phyloP scores from a whole-genome alignment of 2,113 vertebrate genomes.

The Megaleporinus macrocephalus region DNA sequence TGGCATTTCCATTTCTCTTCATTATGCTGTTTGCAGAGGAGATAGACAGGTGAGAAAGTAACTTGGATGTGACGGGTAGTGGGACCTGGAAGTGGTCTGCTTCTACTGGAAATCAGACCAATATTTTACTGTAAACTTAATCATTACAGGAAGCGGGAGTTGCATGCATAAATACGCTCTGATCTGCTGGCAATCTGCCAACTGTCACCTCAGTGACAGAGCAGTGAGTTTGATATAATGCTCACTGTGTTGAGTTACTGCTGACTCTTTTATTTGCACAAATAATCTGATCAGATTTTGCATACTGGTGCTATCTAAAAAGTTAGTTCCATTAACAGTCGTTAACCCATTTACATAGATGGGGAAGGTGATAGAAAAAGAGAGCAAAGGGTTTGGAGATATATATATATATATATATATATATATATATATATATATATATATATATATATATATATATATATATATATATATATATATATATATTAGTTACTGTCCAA shows the following conservation, averaged over 20 bases:
- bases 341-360: slow-evolving; percentile 51
- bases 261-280: neutral
- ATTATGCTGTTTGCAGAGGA: neutral
- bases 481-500: too few relatives aligned
- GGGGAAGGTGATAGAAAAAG: slow-evolving; percentile 36
- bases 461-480: too few relatives aligned
- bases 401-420: neutral
- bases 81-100: neutral
- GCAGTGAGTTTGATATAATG: neutral
- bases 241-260: neutral
- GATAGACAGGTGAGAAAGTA: neutral
- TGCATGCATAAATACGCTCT: neutral
- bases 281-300: neutral
- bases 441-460: too few relatives aligned
- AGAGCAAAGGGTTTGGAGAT: neutral
- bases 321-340: neutral
- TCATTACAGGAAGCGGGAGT: neutral
- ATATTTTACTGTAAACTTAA: neutral
- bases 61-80: neutral
- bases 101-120: slow-evolving; percentile 17
- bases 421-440: too few relatives aligned
- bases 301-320: neutral
- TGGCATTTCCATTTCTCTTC: slow-evolving; percentile 34
- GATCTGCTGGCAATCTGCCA: neutral
- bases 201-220: neutral